phyloP scores from a whole-genome alignment of 2,888 invertebrate species.

The Drosophila putrida region DNA sequence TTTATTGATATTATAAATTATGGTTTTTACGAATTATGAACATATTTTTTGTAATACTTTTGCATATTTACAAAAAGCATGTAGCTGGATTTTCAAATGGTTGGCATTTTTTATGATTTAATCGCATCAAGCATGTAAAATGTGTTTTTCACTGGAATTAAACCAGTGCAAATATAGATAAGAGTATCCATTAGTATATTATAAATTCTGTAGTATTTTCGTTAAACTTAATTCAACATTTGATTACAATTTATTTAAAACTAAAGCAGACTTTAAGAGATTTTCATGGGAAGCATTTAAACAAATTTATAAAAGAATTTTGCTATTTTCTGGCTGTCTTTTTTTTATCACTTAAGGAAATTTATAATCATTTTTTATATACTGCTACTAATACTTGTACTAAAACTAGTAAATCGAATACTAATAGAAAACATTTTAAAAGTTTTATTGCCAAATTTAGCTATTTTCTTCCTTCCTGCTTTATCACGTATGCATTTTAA shows the following conservation, averaged over 20 bases:
- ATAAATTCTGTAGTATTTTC: not conserved
- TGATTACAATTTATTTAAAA: not conserved
- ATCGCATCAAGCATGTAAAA: slow-evolving; percentile 33
- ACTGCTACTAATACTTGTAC: too few species aligned
- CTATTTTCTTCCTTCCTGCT: too few species aligned
- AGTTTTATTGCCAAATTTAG: too few species aligned
- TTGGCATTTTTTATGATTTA: slow-evolving; percentile 27
- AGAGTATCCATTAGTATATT: not conserved
- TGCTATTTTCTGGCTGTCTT: not conserved
- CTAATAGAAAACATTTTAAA: too few species aligned
- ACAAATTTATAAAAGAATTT: not conserved
- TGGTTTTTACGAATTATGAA: slow-evolving; percentile 58
- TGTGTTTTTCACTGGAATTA: slow-evolving; percentile 29
- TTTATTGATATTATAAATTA: slow-evolving; percentile 77
- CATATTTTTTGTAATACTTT: not conserved
- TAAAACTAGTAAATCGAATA: too few species aligned
- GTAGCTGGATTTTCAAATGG: slow-evolving; percentile 26
- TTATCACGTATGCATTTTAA: too few species aligned
- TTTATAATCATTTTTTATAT: too few species aligned
- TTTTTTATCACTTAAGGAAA: not conserved
- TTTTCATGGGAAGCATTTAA: not conserved
- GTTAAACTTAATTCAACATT: not conserved
- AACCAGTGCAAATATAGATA: slow-evolving; percentile 28
- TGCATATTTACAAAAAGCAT: slow-evolving; percentile 30
- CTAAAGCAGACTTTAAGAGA: not conserved